Conservation (phyloP, 2,113 vertebrate genomes). For the Pseudopodoces humilis region DNA sequence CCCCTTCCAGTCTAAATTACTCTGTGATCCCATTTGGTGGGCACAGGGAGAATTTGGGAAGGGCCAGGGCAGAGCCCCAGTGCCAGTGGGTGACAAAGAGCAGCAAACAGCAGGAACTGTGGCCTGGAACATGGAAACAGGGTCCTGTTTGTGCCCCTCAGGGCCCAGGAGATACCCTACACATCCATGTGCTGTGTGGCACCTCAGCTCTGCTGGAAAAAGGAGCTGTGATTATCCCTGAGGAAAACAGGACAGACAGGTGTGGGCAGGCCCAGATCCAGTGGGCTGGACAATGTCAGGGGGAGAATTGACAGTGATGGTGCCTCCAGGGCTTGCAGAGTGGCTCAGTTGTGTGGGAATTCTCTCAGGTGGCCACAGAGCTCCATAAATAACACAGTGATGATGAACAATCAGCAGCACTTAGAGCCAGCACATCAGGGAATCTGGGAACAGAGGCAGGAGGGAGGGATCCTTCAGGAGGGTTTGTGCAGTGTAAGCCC, state of each 20-base stretch:
- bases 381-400: background rate
- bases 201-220: background rate
- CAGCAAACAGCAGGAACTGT: background rate
- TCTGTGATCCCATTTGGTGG: background rate
- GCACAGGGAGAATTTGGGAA: background rate
- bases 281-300: background rate
- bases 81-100: background rate
- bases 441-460: background rate
- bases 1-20: background rate
- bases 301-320: background rate
- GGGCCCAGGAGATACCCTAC: background rate
- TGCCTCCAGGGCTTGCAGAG: conserved; percentile 3
- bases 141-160: background rate
- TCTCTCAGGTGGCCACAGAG: background rate
- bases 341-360: background rate
- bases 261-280: background rate
- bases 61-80: background rate
- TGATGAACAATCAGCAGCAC: background rate
- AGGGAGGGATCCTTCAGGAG: background rate
- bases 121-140: background rate
- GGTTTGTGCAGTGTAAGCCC: background rate
- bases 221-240: background rate
- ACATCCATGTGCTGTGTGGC: background rate
- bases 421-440: background rate
- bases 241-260: background rate